Evolutionary conservation across 2,113 vertebrate genomes (phyloP), one percentile per base, ranked within the genome.

Genomic region (Caretta caretta): DNA sequence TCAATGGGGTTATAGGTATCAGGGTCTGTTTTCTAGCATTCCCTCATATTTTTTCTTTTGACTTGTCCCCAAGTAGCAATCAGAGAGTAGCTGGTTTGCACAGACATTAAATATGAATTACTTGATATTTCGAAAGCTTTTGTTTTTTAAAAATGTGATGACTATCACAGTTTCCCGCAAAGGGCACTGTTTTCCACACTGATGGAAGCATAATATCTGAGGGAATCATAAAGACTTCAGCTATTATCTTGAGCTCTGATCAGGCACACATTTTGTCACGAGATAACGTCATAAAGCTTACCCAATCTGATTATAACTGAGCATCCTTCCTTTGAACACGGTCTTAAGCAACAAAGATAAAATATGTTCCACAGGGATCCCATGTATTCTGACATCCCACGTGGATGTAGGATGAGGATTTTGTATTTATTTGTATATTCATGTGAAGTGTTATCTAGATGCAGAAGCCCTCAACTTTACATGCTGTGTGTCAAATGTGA

Each of bases 381-480:
- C 1, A 9, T 56, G 69, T 42, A 56, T 76, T 86, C 65, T 72
- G 72, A 53, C 42, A 35, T 19, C 51, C 22, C 7, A 19, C 3
- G 4, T 42, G 24, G 3, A 29, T 62, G 42, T 79, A 53, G 38
- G 56, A 93, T 53, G 6, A 69, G 4, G 0, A 24, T 42, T 46
- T 87, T 69, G n/a, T 46, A 19, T 80, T 80, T 38, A 50, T 59
- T 72, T 48, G 25, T 46, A 19, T 50, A 48, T 72, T 87, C 62
- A 42, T 87, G 82, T 42, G 49, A 38, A 16, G 10, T 49, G 76
- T 19, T 17, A 4, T 5, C 24, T 1, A 20, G 16, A 57, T 9
- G 53, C 12, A 80, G 51, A 65, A 80, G 3, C 0, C 0, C 1
- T 4, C 4, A 3, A 8, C 38, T 80, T 17, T 50, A 25, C 2